A percentile compares a stretch with the other conserved stretches of the same genome.
phyloP scores from a whole-genome alignment of 2,797 vertebrate genomes.

The Gadopsis marmoratus region DNA sequence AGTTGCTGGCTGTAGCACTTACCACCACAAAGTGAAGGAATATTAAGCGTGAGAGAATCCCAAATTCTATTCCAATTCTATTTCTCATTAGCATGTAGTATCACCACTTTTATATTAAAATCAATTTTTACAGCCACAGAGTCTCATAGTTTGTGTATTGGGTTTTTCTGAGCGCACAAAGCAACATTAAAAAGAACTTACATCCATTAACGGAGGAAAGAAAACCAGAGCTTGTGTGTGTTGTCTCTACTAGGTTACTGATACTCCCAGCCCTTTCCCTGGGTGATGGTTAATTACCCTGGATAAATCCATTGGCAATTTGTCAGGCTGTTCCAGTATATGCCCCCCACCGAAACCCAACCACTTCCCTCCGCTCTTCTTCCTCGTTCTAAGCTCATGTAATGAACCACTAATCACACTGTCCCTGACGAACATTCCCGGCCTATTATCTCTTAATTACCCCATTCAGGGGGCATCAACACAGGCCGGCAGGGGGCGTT shows the following conservation, averaged over 20 bases:
- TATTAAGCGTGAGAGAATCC: neutral
- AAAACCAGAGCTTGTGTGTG: constrained; percentile 12
- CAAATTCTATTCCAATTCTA: neutral
- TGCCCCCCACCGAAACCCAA: constrained; percentile 50
- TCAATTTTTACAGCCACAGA: neutral
- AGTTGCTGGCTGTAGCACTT: neutral
- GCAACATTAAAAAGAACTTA: neutral
- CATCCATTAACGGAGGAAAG: neutral
- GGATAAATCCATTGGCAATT: constrained; percentile 83
- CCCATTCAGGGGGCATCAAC: constrained; percentile 83
- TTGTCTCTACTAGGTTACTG: constrained; percentile 54
- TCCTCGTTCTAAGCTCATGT: constrained; percentile 89
- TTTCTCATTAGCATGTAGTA: neutral
- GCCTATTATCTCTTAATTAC: constrained; percentile 94
- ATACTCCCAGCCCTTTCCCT: constrained; percentile 63
- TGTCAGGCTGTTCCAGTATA: constrained; percentile 75
- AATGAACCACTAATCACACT: constrained; percentile 92
- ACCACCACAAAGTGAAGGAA: neutral
- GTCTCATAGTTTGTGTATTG: neutral
- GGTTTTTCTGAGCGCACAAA: neutral
- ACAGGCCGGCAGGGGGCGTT: constrained; percentile 83
- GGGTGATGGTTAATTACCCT: constrained; percentile 81
- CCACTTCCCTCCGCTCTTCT: constrained; percentile 70
- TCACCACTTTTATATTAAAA: neutral
- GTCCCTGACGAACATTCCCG: constrained; percentile 90